phyloP scores from a whole-genome alignment of 2,113 vertebrate genomes.

The Amazona guildingii region DNA sequence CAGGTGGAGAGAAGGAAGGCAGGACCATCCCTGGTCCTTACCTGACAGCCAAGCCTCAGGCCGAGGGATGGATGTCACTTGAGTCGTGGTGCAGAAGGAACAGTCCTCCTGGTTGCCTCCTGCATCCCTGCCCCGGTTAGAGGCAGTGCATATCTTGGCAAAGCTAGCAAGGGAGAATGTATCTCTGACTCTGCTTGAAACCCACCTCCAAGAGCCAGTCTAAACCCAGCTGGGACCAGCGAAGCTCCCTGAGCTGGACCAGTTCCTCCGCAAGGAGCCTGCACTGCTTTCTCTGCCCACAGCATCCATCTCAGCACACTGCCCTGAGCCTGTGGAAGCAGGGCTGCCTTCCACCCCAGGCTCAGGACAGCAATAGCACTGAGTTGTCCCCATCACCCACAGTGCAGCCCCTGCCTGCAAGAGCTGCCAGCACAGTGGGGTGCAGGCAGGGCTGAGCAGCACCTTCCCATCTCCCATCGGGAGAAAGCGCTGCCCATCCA shows the following conservation, averaged over 20 bases:
- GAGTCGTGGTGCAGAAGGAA: not conserved
- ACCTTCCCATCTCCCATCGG: accelerated
- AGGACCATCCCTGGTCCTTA: not conserved
- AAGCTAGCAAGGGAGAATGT: not conserved
- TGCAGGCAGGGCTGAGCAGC: not conserved
- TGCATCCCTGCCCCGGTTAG: not conserved
- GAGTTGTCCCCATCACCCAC: not conserved
- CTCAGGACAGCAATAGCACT: not conserved
- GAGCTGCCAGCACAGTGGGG: not conserved
- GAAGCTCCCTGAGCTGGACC: not conserved
- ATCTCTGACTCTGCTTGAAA: not conserved
- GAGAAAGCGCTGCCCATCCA: accelerated
- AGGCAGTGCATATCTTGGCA: not conserved
- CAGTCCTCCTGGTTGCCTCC: not conserved
- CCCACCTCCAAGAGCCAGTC: not conserved
- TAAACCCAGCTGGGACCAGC: accelerated
- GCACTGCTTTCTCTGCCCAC: not conserved
- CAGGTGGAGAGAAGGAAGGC: not conserved
- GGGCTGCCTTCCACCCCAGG: not conserved
- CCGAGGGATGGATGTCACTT: not conserved
- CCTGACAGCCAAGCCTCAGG: not conserved
- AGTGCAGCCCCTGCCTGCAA: not conserved
- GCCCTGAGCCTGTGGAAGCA: not conserved
- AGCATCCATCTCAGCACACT: not conserved
- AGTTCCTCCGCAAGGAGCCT: not conserved